Conservation (phyloP, 2,113 vertebrate species). For the Corynorhinus townsendii region DNA sequence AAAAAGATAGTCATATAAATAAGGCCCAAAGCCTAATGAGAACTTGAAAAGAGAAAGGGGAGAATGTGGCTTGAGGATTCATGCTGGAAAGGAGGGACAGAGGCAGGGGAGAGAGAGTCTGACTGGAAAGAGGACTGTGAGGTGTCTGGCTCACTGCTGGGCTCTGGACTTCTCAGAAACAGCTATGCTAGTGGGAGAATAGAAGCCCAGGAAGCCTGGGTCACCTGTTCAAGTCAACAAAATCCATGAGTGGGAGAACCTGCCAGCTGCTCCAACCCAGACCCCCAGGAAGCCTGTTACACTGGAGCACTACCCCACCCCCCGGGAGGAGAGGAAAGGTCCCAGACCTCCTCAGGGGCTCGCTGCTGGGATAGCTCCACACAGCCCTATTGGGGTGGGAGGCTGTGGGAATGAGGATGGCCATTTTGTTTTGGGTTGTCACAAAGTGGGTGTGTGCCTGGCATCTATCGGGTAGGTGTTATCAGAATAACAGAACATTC, state of each 20-base stretch:
- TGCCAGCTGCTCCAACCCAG: too few species aligned
- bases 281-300: not conserved
- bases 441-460: not conserved
- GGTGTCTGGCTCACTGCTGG: not conserved
- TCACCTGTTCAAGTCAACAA: not conserved
- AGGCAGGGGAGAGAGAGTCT: not conserved
- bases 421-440: not conserved
- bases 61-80: not conserved
- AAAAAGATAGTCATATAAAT: not conserved
- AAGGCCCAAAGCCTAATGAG: not conserved
- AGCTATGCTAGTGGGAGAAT: not conserved
- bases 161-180: not conserved
- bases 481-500: not conserved
- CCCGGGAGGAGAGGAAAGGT: not conserved
- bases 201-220: not conserved
- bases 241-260: too few species aligned
- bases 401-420: not conserved
- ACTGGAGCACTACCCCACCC: too few species aligned
- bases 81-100: not conserved
- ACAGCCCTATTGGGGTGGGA: not conserved
- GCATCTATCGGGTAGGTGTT: not conserved
- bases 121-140: accelerated
- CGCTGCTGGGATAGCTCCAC: too few species aligned
- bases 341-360: not conserved
- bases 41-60: not conserved